phyloP scores from a whole-genome alignment of 37 sponge, comb jelly and placozoan species.

The Ianthella basta region DNA sequence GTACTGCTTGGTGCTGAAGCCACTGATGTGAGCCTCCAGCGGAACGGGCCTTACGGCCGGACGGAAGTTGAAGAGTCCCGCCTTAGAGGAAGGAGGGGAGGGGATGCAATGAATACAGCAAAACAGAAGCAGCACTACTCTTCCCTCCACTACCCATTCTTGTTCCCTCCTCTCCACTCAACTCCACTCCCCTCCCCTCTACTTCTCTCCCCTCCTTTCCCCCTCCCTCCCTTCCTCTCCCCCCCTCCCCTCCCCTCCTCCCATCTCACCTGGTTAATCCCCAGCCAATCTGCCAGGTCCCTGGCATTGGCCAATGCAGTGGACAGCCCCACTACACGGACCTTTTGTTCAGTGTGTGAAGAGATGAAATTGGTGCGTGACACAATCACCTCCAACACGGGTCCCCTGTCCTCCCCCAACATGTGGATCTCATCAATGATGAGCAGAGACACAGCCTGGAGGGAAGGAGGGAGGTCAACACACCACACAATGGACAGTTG shows the following conservation, averaged over 20 bases:
- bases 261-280: slow-evolving; percentile 65
- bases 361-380: slow-evolving; percentile 97
- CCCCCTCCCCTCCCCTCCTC: too few relatives aligned
- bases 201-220: too few relatives aligned
- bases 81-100: slow-evolving; percentile 23
- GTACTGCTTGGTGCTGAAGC: slow-evolving; percentile 98
- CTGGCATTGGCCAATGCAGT: slow-evolving; percentile 98
- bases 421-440: slow-evolving; percentile 99
- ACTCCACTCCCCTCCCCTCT: too few relatives aligned
- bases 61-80: slow-evolving; percentile 96
- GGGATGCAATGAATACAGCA: background rate
- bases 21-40: slow-evolving; percentile 94
- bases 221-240: too few relatives aligned
- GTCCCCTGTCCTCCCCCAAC: slow-evolving; percentile 96
- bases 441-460: slow-evolving; percentile 80
- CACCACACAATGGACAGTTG: background rate
- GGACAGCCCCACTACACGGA: slow-evolving; percentile 92
- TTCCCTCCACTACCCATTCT: background rate
- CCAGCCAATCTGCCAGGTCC: slow-evolving; percentile 96
- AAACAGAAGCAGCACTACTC: background rate
- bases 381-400: slow-evolving; percentile 98
- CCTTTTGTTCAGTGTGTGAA: slow-evolving; percentile 88
- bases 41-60: slow-evolving; percentile 99
- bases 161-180: too few relatives aligned
- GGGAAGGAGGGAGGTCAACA: slow-evolving; percentile 2